Percentiles rank a stretch among this genome's conserved stretches.
Evolutionary conservation across 1,140 invertebrate species (phyloP).

Genomic region (Mactra quadrangularis): DNA sequence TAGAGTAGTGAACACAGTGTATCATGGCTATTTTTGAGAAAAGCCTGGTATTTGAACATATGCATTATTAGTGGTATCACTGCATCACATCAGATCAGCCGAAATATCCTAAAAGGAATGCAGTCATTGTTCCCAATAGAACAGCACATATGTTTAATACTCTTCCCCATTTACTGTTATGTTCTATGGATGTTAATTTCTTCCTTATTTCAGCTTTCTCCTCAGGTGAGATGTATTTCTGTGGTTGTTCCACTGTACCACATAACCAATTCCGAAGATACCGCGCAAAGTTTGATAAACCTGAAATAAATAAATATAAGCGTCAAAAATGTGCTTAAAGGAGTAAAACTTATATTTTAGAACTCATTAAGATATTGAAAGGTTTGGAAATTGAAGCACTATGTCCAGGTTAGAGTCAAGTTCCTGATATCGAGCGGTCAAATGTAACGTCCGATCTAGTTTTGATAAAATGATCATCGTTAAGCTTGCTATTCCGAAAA

Average conservation of each 20-base stretch:
- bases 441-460: no score
- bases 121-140: constrained; percentile 27
- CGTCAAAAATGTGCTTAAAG: neutral
- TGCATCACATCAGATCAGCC: no score
- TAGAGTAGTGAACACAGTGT: no score
- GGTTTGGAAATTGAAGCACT: no score
- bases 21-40: no score
- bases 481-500: no score
- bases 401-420: no score
- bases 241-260: constrained; percentile 39
- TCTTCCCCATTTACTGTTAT: constrained; percentile 53
- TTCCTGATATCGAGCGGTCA: no score
- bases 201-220: constrained; percentile 47
- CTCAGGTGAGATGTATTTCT: constrained; percentile 52
- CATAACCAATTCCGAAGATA: constrained; percentile 59
- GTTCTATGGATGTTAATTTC: constrained; percentile 61
- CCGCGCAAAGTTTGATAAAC: constrained; percentile 13
- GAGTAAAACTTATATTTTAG: neutral
- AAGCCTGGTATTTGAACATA: no score
- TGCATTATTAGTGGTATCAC: no score
- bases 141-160: constrained; percentile 49
- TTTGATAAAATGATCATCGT: no score
- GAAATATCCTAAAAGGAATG: constrained; percentile 56
- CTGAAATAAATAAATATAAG: neutral
- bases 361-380: neutral